Percentiles rank a stretch among this genome's conserved stretches.
These are phyloP conservation scores for Crocuta crocuta DNA, from an alignment of 2,113 vertebrate genomes.

Conservation along the genomic window DNA sequence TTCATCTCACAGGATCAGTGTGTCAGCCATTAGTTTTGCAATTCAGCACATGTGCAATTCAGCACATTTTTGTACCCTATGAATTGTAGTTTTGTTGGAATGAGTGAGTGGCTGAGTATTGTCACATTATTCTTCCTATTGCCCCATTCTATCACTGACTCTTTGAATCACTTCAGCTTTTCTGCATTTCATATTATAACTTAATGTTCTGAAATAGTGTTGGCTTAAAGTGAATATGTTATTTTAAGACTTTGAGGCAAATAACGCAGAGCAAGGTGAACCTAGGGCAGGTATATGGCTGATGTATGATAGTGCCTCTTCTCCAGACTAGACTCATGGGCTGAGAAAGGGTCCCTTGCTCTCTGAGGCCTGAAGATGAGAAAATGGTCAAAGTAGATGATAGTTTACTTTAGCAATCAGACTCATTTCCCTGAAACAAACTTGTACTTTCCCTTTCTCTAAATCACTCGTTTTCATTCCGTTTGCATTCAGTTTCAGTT, in stretches of 20 bases:
- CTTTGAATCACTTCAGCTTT: background rate
- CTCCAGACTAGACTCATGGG: background rate
- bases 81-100: background rate
- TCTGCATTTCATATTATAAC: background rate
- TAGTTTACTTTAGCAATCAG: background rate
- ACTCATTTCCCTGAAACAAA: slow-evolving; percentile 25
- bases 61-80: background rate
- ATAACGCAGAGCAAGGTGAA: background rate
- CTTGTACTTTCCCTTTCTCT: background rate
- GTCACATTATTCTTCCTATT: background rate
- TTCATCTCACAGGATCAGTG: background rate
- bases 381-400: background rate
- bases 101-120: background rate
- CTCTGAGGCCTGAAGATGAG: background rate
- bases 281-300: background rate
- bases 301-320: background rate
- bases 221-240: background rate
- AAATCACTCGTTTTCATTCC: background rate
- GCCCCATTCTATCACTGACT: background rate
- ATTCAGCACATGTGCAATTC: background rate
- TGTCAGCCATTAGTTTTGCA: background rate
- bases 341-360: background rate
- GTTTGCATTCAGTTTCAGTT: background rate
- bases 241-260: background rate
- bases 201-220: background rate